Conservation (phyloP, 2,888 invertebrate species). For the Noctua fimbriata region DNA sequence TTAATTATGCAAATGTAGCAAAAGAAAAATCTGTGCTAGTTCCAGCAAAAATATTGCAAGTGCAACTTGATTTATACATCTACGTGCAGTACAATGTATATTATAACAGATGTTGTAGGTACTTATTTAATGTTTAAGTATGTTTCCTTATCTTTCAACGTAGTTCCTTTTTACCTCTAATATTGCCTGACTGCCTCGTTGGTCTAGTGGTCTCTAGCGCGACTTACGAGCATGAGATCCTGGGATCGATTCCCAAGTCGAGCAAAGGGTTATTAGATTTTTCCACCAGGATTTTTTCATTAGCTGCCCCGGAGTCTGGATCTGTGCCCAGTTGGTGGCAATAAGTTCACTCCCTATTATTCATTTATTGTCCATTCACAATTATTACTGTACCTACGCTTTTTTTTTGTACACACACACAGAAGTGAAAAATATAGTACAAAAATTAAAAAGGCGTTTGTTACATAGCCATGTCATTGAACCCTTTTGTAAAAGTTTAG, state of each 20-base stretch:
- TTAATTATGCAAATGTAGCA: slow-evolving; percentile 27
- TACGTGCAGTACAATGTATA: slow-evolving; percentile 2
- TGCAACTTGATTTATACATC: slow-evolving; percentile 28
- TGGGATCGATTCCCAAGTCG: neutral
- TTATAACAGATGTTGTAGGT: neutral
- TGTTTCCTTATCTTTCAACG: neutral
- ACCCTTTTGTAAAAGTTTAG: slow-evolving; percentile 4
- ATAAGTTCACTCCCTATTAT: neutral
- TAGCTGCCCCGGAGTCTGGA: neutral
- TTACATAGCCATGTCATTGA: neutral
- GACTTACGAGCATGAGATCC: neutral
- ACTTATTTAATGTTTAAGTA: neutral
- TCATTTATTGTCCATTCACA: too few species aligned
- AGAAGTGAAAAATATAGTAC: neutral
- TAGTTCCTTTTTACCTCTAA: neutral
- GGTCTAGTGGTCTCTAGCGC: neutral
- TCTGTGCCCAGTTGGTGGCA: neutral
- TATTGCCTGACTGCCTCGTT: neutral
- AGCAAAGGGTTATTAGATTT: neutral
- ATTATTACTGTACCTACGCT: neutral
- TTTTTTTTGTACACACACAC: neutral
- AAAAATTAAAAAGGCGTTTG: neutral
- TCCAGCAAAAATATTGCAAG: neutral
- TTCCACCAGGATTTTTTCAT: neutral
- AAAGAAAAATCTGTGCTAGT: slow-evolving; percentile 8